Conservation (phyloP, 2,888 invertebrate species). For the Podotricha telesiphe region DNA sequence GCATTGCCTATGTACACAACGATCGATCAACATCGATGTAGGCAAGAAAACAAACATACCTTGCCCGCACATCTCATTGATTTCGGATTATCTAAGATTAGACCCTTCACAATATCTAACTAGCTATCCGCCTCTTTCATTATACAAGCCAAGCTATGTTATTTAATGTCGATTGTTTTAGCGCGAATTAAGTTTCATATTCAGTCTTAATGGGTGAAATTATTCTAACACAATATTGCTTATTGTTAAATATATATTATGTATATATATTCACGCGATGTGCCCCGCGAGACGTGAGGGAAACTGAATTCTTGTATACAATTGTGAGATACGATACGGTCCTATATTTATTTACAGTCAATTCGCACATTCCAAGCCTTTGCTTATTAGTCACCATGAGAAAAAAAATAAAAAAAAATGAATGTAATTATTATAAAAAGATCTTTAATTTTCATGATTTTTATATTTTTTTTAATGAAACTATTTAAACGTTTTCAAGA, state of each 20-base stretch:
- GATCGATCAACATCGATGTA: slow-evolving; percentile 48
- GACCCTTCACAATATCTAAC: slow-evolving; percentile 59
- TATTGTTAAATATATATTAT: not conserved
- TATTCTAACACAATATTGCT: not conserved
- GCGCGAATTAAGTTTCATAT: slow-evolving; percentile 17
- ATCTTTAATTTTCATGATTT: no score
- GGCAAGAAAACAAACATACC: slow-evolving; percentile 48
- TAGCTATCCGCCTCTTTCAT: slow-evolving; percentile 52
- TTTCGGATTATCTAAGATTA: slow-evolving; percentile 69
- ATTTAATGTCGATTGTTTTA: slow-evolving; percentile 37
- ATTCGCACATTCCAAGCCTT: no score
- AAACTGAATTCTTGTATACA: not conserved
- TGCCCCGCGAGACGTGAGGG: not conserved
- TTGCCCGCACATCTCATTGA: slow-evolving; percentile 61
- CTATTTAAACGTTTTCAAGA: no score
- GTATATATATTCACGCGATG: not conserved
- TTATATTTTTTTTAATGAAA: no score
- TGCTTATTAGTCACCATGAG: no score
- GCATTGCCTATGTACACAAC: slow-evolving; percentile 42
- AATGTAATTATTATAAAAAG: no score
- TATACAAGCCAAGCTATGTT: slow-evolving; percentile 45
- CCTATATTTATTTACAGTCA: no score
- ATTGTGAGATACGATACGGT: no score
- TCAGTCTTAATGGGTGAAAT: not conserved
- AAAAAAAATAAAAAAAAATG: no score